These are phyloP conservation scores for Ptilodon capucinus DNA, from an alignment of 2,888 invertebrate genomes.

Conservation along the genomic window DNA sequence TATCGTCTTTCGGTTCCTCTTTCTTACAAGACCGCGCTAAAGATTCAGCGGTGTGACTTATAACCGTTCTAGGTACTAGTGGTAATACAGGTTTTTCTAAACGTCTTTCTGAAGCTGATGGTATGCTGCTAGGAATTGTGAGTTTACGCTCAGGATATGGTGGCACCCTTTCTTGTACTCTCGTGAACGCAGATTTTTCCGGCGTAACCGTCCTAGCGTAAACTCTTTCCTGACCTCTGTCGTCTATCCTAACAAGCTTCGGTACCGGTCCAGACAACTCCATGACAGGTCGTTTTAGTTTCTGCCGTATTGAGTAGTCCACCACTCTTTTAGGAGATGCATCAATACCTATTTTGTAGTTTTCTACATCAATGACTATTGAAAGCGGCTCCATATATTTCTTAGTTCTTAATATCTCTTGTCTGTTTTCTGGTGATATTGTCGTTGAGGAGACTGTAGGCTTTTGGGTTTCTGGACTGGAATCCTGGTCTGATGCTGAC, in stretches of 20 bases:
- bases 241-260: slow-evolving; percentile 56
- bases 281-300: slow-evolving; percentile 63
- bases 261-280: slow-evolving; percentile 55
- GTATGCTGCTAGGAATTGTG: slow-evolving; percentile 63
- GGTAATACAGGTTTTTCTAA: slow-evolving; percentile 24
- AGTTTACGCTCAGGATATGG: slow-evolving; percentile 46
- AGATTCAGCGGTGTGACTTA: slow-evolving; percentile 73
- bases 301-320: slow-evolving; percentile 72
- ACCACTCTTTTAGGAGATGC: slow-evolving; percentile 76
- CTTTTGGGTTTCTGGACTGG: slow-evolving; percentile 77
- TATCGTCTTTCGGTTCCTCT: slow-evolving; percentile 15
- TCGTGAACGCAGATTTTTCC: slow-evolving; percentile 57
- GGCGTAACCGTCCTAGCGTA: slow-evolving; percentile 29
- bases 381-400: slow-evolving; percentile 74
- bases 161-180: slow-evolving; percentile 45
- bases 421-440: slow-evolving; percentile 71
- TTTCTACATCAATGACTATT: slow-evolving; percentile 76
- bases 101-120: slow-evolving; percentile 45
- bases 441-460: slow-evolving; percentile 81
- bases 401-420: slow-evolving; percentile 59
- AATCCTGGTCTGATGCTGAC: slow-evolving; percentile 80
- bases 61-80: slow-evolving; percentile 54
- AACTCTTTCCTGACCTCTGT: slow-evolving; percentile 36
- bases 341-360: slow-evolving; percentile 75
- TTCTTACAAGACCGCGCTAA: slow-evolving; percentile 56